Percentiles rank a stretch among this genome's conserved stretches.
Conservation (phyloP, 64 coral and sea anemone genomes). For the Montipora capricornis region DNA sequence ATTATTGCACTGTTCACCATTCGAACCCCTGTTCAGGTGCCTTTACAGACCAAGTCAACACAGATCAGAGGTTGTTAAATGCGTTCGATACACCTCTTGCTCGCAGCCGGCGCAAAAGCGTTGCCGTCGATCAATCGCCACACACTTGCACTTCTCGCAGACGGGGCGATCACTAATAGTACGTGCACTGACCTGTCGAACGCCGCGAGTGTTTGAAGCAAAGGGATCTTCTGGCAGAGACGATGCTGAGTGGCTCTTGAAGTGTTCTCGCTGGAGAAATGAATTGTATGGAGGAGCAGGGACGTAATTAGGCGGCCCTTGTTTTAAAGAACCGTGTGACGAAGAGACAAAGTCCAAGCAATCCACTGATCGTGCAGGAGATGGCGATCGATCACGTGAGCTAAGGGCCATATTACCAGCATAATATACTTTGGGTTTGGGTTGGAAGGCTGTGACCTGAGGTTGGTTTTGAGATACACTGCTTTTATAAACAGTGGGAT, state of each 20-base stretch:
- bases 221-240: not conserved
- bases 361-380: conserved; percentile 4
- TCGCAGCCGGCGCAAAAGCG: conserved; percentile 61
- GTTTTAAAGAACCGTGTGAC: not conserved
- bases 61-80: not conserved
- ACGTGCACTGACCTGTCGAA: conserved; percentile 40
- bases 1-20: not conserved
- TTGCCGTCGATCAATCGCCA: conserved; percentile 53
- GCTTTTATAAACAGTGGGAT: conserved; percentile 21
- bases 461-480: not conserved
- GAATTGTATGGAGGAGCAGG: conserved; percentile 58
- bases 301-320: conserved; percentile 6
- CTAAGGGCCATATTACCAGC: conserved; percentile 2
- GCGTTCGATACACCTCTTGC: conserved; percentile 13
- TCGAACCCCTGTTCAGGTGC: not conserved
- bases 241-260: conserved; percentile 28
- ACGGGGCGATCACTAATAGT: conserved; percentile 59
- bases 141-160: conserved; percentile 39
- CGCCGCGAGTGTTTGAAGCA: not conserved
- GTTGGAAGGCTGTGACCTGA: not conserved
- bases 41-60: not conserved
- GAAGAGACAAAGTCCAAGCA: not conserved
- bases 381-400: conserved; percentile 17
- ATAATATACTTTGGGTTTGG: conserved; percentile 37
- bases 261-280: conserved; percentile 3